Percentiles rank a stretch among this genome's conserved stretches.
Evolutionary conservation across 2,797 vertebrate species (phyloP).

Genomic region (Podargus strigoides): DNA sequence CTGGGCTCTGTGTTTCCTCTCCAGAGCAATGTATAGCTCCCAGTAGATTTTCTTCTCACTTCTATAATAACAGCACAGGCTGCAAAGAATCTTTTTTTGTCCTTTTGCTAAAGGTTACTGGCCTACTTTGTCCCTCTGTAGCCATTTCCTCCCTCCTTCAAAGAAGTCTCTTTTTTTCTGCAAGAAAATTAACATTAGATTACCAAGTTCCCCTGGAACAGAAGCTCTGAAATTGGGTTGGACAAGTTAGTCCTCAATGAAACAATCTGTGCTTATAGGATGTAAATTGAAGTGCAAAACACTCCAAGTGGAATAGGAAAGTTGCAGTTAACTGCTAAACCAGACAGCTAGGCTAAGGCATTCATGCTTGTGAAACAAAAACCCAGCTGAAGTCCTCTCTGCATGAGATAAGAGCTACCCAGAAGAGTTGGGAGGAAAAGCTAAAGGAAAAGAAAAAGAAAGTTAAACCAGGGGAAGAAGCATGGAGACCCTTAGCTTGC

Average conservation of each 20-base stretch:
- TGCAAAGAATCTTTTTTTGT: not conserved
- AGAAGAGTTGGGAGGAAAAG: not conserved
- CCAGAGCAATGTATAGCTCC: not conserved
- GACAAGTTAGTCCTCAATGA: not conserved
- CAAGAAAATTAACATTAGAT: not conserved
- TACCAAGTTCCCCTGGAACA: not conserved
- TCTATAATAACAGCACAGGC: not conserved
- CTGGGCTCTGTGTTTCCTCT: not conserved
- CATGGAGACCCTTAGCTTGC: not conserved
- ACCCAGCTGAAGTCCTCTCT: not conserved
- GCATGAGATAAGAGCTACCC: not conserved
- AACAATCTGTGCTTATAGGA: not conserved
- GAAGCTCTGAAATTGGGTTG: not conserved
- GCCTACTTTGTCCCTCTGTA: not conserved
- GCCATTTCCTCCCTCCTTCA: not conserved
- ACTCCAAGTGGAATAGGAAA: not conserved
- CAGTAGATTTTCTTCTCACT: not conserved
- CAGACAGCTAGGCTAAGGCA: not conserved
- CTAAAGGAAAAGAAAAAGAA: not conserved
- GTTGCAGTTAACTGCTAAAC: not conserved
- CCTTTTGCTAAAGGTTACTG: not conserved
- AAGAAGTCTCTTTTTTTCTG: not conserved
- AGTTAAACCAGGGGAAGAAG: not conserved
- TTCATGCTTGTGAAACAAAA: not conserved
- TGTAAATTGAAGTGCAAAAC: not conserved